Evolutionary conservation across 1,140 invertebrate genomes (phyloP), one percentile per base, ranked within the genome.

Genomic region (Pygmarrhopalites habei): DNA sequence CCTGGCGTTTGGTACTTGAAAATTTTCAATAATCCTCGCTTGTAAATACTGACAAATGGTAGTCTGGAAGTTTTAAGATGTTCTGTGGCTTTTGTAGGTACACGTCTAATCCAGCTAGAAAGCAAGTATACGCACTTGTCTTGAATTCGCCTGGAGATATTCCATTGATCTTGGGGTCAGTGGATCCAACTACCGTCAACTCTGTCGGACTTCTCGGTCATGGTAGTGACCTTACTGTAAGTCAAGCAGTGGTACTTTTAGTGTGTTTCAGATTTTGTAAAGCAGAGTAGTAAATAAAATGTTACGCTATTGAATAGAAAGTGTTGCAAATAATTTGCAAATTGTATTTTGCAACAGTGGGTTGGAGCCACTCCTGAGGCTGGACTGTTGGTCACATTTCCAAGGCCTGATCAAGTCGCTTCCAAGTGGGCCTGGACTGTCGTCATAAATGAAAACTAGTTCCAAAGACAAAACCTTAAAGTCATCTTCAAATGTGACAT

Each of bases 1-100:
- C 57, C 67, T 5, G 72, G 72, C 55, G 74, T 82, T 15, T 72
- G 72, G 72, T 72, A 10, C 10, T 21, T 49, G 10, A 23, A 15
- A 23, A 10, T 49, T 12, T 7, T 49, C 12, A 12, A 12, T 41
- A 12, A 41, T n/a, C n/a, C n/a, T n/a, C n/a, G n/a, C n/a, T n/a
- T n/a, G n/a, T n/a, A n/a, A n/a, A n/a, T n/a, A n/a, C n/a, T n/a
- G n/a, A n/a, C n/a, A n/a, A n/a, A n/a, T n/a, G n/a, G n/a, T n/a
- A n/a, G n/a, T n/a, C n/a, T n/a, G n/a, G n/a, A n/a, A n/a, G n/a
- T n/a, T n/a, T n/a, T n/a, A n/a, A n/a, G n/a, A n/a, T n/a, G n/a
- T n/a, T n/a, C n/a, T n/a, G n/a, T n/a, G n/a, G n/a, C n/a, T n/a
- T n/a, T n/a, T n/a, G n/a, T n/a, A 55, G 51, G 51, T 55, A 68